These are phyloP conservation scores for Tachycineta bicolor DNA, from an alignment of 2,113 vertebrate species.

Conservation along the genomic window DNA sequence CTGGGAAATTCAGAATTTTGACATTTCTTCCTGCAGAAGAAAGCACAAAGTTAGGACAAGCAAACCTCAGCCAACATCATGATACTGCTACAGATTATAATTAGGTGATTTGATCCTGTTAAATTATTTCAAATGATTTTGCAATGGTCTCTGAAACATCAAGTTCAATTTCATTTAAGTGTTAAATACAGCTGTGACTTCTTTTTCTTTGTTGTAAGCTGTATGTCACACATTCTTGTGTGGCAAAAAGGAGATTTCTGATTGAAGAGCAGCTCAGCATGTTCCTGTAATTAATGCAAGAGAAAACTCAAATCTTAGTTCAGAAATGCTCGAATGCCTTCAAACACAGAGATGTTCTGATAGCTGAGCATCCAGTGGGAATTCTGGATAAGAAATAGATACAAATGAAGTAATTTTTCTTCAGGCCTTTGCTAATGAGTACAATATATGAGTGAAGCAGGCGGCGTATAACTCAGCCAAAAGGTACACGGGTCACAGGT, in stretches of 20 bases:
- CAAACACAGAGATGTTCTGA: constrained; percentile 9
- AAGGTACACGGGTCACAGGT: neutral
- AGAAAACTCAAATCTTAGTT: constrained; percentile 1
- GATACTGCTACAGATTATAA: neutral
- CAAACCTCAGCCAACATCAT: neutral
- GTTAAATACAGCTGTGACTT: constrained; percentile 13
- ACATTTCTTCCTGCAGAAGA: neutral
- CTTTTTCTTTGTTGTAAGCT: neutral
- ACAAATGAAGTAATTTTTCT: constrained; percentile 5
- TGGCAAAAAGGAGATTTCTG: neutral
- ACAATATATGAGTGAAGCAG: neutral
- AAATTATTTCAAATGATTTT: constrained; percentile 12
- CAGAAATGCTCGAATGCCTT: constrained; percentile 29
- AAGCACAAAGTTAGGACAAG: neutral
- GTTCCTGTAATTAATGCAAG: constrained; percentile 39
- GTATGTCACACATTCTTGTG: neutral
- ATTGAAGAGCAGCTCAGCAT: constrained; percentile 14
- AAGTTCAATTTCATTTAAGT: neutral
- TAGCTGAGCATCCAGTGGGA: constrained; percentile 26
- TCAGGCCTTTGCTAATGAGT: constrained; percentile 43
- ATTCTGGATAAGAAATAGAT: constrained; percentile 23
- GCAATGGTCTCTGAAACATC: neutral
- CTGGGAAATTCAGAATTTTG: neutral
- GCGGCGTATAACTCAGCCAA: neutral
- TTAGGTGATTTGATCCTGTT: neutral